phyloP scores from a whole-genome alignment of 2,888 invertebrate genomes.

The Tipula helvola region DNA sequence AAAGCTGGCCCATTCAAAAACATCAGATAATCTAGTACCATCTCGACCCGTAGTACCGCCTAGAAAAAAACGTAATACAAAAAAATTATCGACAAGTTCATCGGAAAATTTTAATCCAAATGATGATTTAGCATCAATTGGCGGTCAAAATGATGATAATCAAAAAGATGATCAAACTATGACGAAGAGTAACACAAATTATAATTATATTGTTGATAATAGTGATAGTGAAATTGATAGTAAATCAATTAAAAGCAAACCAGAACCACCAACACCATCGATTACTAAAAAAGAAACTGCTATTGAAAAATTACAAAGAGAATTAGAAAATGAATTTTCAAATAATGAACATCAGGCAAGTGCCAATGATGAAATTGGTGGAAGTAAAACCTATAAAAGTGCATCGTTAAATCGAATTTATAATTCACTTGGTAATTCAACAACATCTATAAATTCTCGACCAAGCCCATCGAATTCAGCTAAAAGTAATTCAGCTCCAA shows the following conservation, averaged over 20 bases:
- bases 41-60: slow-evolving; percentile 62
- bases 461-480: slow-evolving; percentile 36
- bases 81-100: slow-evolving; percentile 32
- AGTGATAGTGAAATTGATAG: not conserved
- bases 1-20: slow-evolving; percentile 45
- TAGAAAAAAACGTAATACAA: slow-evolving; percentile 54
- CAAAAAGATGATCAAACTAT: not conserved
- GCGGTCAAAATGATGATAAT: slow-evolving; percentile 23
- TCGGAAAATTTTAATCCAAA: slow-evolving; percentile 33
- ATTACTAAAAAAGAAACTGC: slow-evolving; percentile 50
- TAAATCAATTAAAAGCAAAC: not conserved
- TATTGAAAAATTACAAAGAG: slow-evolving; percentile 63
- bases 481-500: slow-evolving; percentile 36
- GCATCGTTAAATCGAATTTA: slow-evolving; percentile 30
- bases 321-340: slow-evolving; percentile 67
- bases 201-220: not conserved
- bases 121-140: slow-evolving; percentile 25
- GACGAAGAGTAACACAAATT: slow-evolving; percentile 23
- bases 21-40: slow-evolving; percentile 34
- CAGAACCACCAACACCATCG: not conserved
- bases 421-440: slow-evolving; percentile 35
- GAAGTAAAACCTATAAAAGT: slow-evolving; percentile 16
- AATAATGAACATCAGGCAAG: slow-evolving; percentile 32
- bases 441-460: slow-evolving; percentile 34
- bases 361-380: slow-evolving; percentile 20